Evolutionary conservation across 2,797 vertebrate genomes (phyloP).

Genomic region (Pachyuromys duprasi): DNA sequence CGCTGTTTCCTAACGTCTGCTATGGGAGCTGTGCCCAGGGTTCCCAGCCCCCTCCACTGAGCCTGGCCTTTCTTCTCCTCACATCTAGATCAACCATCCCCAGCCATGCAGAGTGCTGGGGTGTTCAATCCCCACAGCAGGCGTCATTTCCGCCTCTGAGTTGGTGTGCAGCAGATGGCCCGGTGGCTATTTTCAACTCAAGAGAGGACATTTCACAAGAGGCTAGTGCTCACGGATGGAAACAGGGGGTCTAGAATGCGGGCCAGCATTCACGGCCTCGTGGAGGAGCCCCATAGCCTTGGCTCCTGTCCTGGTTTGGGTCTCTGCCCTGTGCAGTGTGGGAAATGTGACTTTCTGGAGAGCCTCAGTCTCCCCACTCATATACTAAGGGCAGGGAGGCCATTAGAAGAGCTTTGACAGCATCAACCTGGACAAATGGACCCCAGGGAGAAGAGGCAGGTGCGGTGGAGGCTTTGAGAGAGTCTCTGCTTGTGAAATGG

Average conservation of each 20-base stretch:
- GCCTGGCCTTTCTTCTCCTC: background rate
- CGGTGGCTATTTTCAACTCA: constrained; percentile 54
- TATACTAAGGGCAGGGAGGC: background rate
- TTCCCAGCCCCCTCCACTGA: background rate
- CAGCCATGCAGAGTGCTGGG: background rate
- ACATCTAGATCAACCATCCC: background rate
- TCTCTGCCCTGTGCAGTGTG: background rate
- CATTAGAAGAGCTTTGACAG: background rate
- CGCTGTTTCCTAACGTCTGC: background rate
- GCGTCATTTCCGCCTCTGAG: constrained; percentile 40
- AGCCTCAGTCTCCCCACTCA: background rate
- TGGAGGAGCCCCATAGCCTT: background rate
- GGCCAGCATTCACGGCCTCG: background rate
- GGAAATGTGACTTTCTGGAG: background rate
- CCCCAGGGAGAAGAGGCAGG: background rate
- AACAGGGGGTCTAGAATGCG: background rate
- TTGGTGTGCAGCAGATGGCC: constrained; percentile 67
- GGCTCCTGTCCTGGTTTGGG: background rate
- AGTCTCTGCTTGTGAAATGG: background rate
- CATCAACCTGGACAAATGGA: background rate
- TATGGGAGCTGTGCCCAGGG: background rate
- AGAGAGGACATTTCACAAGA: background rate
- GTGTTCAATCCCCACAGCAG: background rate
- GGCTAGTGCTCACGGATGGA: background rate
- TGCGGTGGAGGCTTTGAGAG: background rate